Evolutionary conservation across 2,888 invertebrate species (phyloP).

Genomic region (Melitaea athalia): DNA sequence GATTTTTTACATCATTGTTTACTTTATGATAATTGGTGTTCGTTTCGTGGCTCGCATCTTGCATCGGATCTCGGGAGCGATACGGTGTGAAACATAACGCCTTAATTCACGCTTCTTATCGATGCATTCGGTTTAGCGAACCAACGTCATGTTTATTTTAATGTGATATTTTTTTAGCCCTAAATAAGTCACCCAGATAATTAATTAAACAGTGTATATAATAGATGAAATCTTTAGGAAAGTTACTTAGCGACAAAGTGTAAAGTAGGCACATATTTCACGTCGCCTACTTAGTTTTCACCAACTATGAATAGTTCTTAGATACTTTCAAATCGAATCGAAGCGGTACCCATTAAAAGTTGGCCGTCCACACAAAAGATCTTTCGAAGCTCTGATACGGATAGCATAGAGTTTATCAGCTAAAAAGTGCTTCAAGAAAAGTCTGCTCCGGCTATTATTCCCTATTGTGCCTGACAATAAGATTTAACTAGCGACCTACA

Average conservation of each 20-base stretch:
- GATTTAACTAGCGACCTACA: constrained; percentile 68
- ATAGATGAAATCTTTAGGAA: not conserved
- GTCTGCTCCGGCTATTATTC: constrained; percentile 67
- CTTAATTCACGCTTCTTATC: constrained; percentile 76
- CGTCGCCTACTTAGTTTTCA: constrained; percentile 50
- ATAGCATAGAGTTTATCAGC: constrained; percentile 66
- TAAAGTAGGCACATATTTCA: constrained; percentile 22
- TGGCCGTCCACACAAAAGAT: constrained; percentile 60
- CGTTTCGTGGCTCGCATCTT: constrained; percentile 63
- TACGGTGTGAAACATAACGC: constrained; percentile 80
- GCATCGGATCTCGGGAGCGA: constrained; percentile 62
- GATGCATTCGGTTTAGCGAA: constrained; percentile 76
- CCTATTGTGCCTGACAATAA: constrained; percentile 74
- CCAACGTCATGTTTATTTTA: constrained; percentile 72
- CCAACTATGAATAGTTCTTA: constrained; percentile 49
- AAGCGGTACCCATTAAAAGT: constrained; percentile 74
- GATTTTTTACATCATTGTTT: constrained; percentile 77
- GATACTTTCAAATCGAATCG: constrained; percentile 65
- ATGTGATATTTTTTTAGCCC: constrained; percentile 28
- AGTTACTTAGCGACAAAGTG: constrained; percentile 41
- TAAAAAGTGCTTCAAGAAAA: constrained; percentile 67
- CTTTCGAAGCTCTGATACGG: constrained; percentile 62
- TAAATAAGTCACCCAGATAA: not conserved
- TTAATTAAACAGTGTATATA: no score
- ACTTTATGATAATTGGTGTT: constrained; percentile 81